Evolutionary conservation across 2,888 invertebrate species (phyloP).

Genomic region (Pediacus dermestoides): DNA sequence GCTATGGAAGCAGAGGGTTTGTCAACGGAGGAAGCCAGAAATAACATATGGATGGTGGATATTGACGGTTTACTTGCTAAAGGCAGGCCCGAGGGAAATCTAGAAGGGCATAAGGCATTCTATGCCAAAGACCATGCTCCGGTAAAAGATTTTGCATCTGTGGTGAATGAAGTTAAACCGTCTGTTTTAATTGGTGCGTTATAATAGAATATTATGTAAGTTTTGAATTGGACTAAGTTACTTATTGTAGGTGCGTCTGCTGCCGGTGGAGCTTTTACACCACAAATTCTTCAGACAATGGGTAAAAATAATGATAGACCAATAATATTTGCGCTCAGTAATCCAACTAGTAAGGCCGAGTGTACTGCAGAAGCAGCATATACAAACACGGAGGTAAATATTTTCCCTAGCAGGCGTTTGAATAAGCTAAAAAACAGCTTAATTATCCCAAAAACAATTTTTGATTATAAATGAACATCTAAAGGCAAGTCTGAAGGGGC

Average conservation of each 20-base stretch:
- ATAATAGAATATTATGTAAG: slow-evolving; percentile 7
- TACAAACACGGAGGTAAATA: slow-evolving; percentile 74
- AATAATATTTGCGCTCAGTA: slow-evolving; percentile 94
- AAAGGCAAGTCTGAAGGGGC: too few species aligned
- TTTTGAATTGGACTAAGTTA: neutral
- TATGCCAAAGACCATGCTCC: slow-evolving; percentile 78
- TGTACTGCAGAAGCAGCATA: slow-evolving; percentile 97
- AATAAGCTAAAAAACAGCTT: too few species aligned
- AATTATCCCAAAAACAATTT: too few species aligned
- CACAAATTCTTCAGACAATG: slow-evolving; percentile 83
- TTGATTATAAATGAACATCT: too few species aligned
- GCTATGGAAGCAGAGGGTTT: slow-evolving; percentile 72
- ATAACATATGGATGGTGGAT: slow-evolving; percentile 94
- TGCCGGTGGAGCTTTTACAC: slow-evolving; percentile 85
- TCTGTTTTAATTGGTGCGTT: slow-evolving; percentile 78
- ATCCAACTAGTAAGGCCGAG: slow-evolving; percentile 96
- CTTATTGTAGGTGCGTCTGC: slow-evolving; percentile 78
- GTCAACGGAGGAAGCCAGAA: slow-evolving; percentile 67
- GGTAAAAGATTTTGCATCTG: slow-evolving; percentile 72
- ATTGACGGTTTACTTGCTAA: slow-evolving; percentile 84
- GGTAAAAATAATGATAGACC: slow-evolving; percentile 81
- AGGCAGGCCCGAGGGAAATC: slow-evolving; percentile 59
- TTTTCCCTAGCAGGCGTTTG: slow-evolving; percentile 7
- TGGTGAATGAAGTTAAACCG: slow-evolving; percentile 82
- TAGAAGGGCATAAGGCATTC: slow-evolving; percentile 66